Evolutionary conservation across 2,888 invertebrate species (phyloP).

Genomic region (Hemistola chrysoprasaria): DNA sequence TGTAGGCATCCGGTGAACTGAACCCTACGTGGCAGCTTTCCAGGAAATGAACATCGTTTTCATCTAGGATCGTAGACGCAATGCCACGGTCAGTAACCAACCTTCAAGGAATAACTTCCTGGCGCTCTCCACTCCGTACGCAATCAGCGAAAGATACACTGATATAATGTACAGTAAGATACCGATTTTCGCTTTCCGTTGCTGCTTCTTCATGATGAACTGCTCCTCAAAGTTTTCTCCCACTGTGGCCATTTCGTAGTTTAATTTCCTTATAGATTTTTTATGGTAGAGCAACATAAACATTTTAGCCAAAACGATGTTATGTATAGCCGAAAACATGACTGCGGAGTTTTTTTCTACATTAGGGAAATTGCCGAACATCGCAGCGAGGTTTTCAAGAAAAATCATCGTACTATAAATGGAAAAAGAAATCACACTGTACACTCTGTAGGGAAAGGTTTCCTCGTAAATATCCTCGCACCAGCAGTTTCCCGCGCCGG

Average conservation of each 20-base stretch:
- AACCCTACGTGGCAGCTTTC: slow-evolving; percentile 14
- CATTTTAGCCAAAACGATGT: slow-evolving; percentile 67
- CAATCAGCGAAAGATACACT: slow-evolving; percentile 60
- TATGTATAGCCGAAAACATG: slow-evolving; percentile 69
- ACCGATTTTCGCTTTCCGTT: slow-evolving; percentile 57
- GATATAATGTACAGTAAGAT: slow-evolving; percentile 55
- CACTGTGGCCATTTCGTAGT: slow-evolving; percentile 59
- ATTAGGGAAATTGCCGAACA: slow-evolving; percentile 60
- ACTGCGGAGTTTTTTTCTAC: slow-evolving; percentile 69
- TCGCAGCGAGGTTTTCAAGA: slow-evolving; percentile 65
- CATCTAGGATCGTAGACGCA: slow-evolving; percentile 13
- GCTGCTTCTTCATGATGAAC: slow-evolving; percentile 56
- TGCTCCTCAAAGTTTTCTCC: slow-evolving; percentile 57
- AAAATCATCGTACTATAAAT: slow-evolving; percentile 64
- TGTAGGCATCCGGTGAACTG: slow-evolving; percentile 9
- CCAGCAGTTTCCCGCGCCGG: slow-evolving; percentile 66
- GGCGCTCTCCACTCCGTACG: slow-evolving; percentile 64
- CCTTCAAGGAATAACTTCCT: slow-evolving; percentile 58
- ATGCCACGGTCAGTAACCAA: slow-evolving; percentile 30
- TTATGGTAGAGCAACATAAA: slow-evolving; percentile 62
- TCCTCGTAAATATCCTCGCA: slow-evolving; percentile 53
- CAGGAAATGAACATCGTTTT: slow-evolving; percentile 18
- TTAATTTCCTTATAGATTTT: slow-evolving; percentile 60
- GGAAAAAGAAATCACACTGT: slow-evolving; percentile 52
- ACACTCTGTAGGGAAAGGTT: slow-evolving; percentile 48